Evolutionary conservation across 2,113 vertebrate genomes (phyloP).

Genomic region (Passerina amoena): DNA sequence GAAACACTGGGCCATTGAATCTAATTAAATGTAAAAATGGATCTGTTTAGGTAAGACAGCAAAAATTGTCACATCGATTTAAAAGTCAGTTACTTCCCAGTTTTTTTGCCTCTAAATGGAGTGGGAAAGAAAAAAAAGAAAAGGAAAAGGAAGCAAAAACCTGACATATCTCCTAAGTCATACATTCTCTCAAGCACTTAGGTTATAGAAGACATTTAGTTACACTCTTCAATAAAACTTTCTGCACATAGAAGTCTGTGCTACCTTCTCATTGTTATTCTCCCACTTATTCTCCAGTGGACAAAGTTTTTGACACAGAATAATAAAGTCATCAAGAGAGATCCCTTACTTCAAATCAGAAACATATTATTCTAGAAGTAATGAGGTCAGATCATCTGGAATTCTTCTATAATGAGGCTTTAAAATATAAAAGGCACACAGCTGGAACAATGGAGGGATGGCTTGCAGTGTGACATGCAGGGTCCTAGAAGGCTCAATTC

Average conservation of each 20-base stretch:
- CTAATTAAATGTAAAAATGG: background rate
- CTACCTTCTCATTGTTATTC: background rate
- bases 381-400: background rate
- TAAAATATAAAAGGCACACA: background rate
- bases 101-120: background rate
- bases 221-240: background rate
- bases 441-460: background rate
- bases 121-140: background rate
- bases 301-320: background rate
- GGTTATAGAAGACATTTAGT: background rate
- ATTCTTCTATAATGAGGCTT: background rate
- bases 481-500: background rate
- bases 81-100: background rate
- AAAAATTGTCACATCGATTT: background rate
- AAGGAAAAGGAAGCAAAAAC: background rate
- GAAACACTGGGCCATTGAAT: background rate
- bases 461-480: background rate
- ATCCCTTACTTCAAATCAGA: background rate
- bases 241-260: background rate
- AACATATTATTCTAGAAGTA: background rate
- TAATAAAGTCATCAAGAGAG: background rate
- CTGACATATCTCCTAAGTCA: background rate
- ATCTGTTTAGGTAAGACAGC: background rate
- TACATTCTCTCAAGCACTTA: background rate
- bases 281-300: background rate